These are phyloP conservation scores for Xiphydria camelus DNA, from an alignment of 2,888 invertebrate species.

Conservation along the genomic window DNA sequence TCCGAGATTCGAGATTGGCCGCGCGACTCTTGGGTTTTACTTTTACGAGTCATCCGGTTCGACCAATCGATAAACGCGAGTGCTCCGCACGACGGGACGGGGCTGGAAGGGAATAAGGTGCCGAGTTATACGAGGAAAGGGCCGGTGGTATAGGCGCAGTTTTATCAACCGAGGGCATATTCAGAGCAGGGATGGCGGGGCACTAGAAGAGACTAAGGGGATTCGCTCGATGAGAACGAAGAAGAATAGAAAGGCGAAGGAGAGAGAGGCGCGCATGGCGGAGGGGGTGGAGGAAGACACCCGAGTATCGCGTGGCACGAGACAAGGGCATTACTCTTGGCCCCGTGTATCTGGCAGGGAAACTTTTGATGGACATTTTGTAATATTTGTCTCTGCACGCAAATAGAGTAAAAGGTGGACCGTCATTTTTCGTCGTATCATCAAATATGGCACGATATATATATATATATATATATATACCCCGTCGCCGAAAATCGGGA, in stretches of 20 bases:
- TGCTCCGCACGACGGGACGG: neutral
- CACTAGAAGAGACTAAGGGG: constrained; percentile 30
- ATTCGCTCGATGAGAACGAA: constrained; percentile 29
- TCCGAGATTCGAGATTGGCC: too few species aligned
- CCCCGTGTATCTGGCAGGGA: too few species aligned
- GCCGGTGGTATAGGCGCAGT: constrained; percentile 20
- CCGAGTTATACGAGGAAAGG: neutral
- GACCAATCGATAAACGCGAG: constrained; percentile 7
- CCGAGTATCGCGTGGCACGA: constrained; percentile 28
- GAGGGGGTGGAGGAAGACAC: constrained; percentile 16
- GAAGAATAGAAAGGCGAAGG: constrained; percentile 5
- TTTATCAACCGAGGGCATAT: constrained; percentile 32
- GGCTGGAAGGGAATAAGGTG: neutral
- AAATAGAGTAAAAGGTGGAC: too few species aligned
- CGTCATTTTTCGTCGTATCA: too few species aligned
- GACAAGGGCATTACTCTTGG: constrained; percentile 36
- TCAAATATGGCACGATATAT: too few species aligned
- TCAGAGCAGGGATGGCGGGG: constrained; percentile 18
- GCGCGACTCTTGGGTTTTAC: constrained; percentile 12
- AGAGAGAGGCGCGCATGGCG: neutral
- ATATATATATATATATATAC: too few species aligned
- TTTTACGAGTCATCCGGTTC: constrained; percentile 12
- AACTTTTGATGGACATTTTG: too few species aligned
- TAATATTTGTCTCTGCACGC: too few species aligned
- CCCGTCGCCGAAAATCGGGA: too few species aligned